phyloP scores from a whole-genome alignment of 2,797 vertebrate genomes.

The Pangasius mekongensis region DNA sequence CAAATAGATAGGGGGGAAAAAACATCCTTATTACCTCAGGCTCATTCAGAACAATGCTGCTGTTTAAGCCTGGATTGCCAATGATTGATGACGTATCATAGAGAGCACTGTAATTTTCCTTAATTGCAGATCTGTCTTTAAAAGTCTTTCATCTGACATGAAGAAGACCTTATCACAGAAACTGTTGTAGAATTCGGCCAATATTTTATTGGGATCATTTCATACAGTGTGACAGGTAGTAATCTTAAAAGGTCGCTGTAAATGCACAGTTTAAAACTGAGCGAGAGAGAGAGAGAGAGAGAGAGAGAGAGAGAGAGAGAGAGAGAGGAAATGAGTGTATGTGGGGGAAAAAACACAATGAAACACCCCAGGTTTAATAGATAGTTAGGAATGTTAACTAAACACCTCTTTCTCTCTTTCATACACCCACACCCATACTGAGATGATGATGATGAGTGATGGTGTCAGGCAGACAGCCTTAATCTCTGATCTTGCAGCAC shows the following conservation, averaged over 20 bases:
- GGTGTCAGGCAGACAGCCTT: conserved; percentile 37
- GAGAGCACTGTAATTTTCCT: background rate
- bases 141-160: background rate
- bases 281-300: conserved; percentile 33
- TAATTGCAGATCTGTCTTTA: background rate
- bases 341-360: background rate
- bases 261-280: background rate
- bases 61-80: background rate
- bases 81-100: background rate
- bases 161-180: background rate
- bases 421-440: conserved; percentile 10
- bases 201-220: conserved; percentile 1
- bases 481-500: conserved; percentile 41
- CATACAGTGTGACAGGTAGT: background rate
- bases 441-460: conserved; percentile 37
- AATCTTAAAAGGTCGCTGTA: background rate
- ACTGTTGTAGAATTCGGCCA: background rate
- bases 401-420: background rate
- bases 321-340: background rate
- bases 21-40: background rate
- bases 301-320: conserved; percentile 16
- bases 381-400: conserved; percentile 27
- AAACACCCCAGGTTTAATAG: background rate
- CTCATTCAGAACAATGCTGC: background rate
- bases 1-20: background rate